phyloP scores from a whole-genome alignment of 2,888 invertebrate genomes.

The Plagodis dolabraria region DNA sequence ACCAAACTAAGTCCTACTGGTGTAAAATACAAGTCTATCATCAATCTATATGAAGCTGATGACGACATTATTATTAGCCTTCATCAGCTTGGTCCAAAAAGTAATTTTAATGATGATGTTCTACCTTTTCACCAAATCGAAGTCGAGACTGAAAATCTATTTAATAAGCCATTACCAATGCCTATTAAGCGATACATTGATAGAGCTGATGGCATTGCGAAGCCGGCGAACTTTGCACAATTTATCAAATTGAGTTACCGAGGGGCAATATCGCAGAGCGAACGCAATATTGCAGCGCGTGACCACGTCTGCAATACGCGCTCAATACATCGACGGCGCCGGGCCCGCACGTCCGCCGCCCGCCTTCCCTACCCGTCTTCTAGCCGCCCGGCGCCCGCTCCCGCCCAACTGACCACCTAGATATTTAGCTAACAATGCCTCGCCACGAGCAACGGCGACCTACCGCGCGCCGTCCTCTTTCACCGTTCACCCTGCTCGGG shows the following conservation, averaged over 20 bases:
- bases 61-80: too few species aligned
- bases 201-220: constrained; percentile 66
- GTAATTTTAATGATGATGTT: too few species aligned
- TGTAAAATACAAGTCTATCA: too few species aligned
- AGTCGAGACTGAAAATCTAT: constrained; percentile 1
- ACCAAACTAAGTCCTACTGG: too few species aligned
- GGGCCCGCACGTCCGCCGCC: constrained; percentile 78
- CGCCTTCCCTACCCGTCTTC: constrained; percentile 63
- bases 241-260: constrained; percentile 84
- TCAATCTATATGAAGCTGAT: too few species aligned
- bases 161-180: constrained; percentile 13
- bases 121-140: too few species aligned
- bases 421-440: constrained; percentile 85
- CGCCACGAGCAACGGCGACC: constrained; percentile 67
- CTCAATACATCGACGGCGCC: constrained; percentile 85
- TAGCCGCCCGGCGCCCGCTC: constrained; percentile 63
- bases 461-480: constrained; percentile 67
- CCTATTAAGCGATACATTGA: constrained; percentile 57
- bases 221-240: constrained; percentile 79
- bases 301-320: constrained; percentile 85
- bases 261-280: constrained; percentile 82
- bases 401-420: constrained; percentile 82
- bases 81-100: too few species aligned
- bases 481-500: constrained; percentile 42
- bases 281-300: constrained; percentile 85